Evolutionary conservation across 2,888 invertebrate species (phyloP), one percentile per base, ranked within the genome.

Genomic region (Aphidoletes aphidimyza): DNA sequence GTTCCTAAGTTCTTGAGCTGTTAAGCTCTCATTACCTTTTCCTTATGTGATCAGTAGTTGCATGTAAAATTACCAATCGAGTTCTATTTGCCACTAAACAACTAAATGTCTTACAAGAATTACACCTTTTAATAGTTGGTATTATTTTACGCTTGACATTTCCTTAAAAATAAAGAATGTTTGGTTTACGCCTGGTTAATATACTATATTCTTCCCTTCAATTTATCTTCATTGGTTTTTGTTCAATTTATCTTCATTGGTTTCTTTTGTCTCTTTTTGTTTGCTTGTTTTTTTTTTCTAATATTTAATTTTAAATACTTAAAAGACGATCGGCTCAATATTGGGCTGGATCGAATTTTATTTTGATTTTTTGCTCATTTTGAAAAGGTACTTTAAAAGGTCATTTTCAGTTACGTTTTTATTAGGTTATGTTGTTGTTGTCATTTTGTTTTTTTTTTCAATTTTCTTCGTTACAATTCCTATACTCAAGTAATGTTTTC

Each of bases 321-420:
- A 81, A 37, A 37, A 81, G n/a, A 81, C 81, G 81, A 81, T 81
- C 37, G 81, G 81, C 81, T 37, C 81, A 81, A 81, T 81, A 81
- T 37, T 81, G 81, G 11, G 26, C 81, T 37, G 37, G 22, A 81
- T 83, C 83, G 42, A 30, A 45, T 83, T 83, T 83, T 17, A 83
- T 83, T 83, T 83, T 83, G 83, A 83, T 83, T 83, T 83, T 83
- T 83, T 83, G 83, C 83, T 83, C 83, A 14, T 83, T 83, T 83
- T 83, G 42, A 83, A 81, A 81, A 83, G 83, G 83, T 83, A 83
- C 83, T 83, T 83, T 81, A 81, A 37, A 81, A 81, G 81, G 81
- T 81, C 81, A 37, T 81, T 37, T 36, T 36, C 37, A 37, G 81
- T 81, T 81, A 81, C 81, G 81, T 81, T 37, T n/a, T 81, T 81